Percentiles rank a stretch among this genome's conserved stretches.
These are phyloP conservation scores for Acronicta alni DNA, from an alignment of 2,888 invertebrate genomes.

Conservation along the genomic window DNA sequence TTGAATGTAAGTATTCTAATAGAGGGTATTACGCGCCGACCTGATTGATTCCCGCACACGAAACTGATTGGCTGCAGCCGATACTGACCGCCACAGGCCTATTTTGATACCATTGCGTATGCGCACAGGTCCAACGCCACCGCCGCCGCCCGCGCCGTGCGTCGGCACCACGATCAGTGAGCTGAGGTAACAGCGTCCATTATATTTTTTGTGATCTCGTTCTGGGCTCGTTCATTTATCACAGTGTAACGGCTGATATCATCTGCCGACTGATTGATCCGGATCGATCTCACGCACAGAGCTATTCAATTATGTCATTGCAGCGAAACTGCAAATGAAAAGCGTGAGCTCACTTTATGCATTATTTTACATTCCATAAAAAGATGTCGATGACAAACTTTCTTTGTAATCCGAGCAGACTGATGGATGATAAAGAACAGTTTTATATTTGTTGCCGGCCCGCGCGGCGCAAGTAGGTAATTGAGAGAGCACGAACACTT, in stretches of 20 bases:
- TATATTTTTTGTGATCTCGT: slow-evolving; percentile 20
- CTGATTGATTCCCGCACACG: slow-evolving; percentile 46
- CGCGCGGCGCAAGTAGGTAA: too few species aligned
- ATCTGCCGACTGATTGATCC: slow-evolving; percentile 36
- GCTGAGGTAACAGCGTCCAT: slow-evolving; percentile 14
- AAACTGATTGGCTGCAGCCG: slow-evolving; percentile 39
- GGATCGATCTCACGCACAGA: slow-evolving; percentile 44
- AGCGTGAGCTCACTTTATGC: slow-evolving; percentile 5
- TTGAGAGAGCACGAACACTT: slow-evolving; percentile 26
- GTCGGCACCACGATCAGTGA: slow-evolving; percentile 20
- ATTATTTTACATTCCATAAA: slow-evolving; percentile 19
- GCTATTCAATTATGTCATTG: slow-evolving; percentile 29
- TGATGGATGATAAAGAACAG: slow-evolving; percentile 21
- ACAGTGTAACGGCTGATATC: slow-evolving; percentile 33
- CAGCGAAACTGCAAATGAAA: slow-evolving; percentile 22
- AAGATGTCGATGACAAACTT: slow-evolving; percentile 11
- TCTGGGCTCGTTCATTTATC: slow-evolving; percentile 29
- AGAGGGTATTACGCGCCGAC: slow-evolving; percentile 50
- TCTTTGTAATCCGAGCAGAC: slow-evolving; percentile 10
- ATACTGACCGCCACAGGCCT: slow-evolving; percentile 29
- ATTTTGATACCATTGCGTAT: slow-evolving; percentile 31
- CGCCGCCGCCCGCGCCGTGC: not conserved
- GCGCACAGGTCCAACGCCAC: slow-evolving; percentile 1
- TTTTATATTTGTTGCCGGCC: slow-evolving; percentile 18
- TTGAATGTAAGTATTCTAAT: slow-evolving; percentile 58